Conservation (phyloP, 35 echinoderm and acorn worm genomes). For the Apostichopus parvimensis region DNA sequence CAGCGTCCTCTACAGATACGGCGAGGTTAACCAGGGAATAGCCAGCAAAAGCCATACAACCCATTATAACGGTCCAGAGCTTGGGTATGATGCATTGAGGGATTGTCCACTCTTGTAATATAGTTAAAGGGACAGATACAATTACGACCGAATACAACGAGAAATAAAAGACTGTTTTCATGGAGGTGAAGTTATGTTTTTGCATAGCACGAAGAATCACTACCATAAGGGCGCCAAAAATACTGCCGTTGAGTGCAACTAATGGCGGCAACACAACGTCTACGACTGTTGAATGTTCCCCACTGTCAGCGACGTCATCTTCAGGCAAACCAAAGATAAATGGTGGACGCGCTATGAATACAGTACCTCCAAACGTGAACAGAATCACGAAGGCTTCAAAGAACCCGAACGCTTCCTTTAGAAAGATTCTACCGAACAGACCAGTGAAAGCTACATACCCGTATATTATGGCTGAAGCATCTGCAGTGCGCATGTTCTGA, state of each 20-base stretch:
- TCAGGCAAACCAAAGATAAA: background rate
- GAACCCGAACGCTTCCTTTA: slow-evolving; percentile 31
- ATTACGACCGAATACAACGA: background rate
- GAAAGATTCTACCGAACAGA: slow-evolving; percentile 36
- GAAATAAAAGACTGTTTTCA: slow-evolving; percentile 16
- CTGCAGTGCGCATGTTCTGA: slow-evolving; percentile 32
- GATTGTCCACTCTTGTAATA: background rate
- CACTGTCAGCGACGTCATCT: background rate
- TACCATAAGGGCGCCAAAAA: background rate
- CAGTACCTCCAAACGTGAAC: background rate
- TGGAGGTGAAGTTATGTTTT: background rate
- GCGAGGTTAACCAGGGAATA: background rate
- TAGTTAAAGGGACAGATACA: background rate
- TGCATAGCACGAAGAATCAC: slow-evolving; percentile 22
- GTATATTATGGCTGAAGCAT: slow-evolving; percentile 34
- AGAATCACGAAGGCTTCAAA: slow-evolving; percentile 11
- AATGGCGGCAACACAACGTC: background rate
- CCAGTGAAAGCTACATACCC: slow-evolving; percentile 5
- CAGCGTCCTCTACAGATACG: slow-evolving; percentile 14
- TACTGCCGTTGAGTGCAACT: background rate
- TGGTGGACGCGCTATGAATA: background rate
- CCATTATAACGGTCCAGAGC: background rate
- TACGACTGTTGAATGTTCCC: background rate
- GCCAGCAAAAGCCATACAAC: background rate
- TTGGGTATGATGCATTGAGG: slow-evolving; percentile 2